Evolutionary conservation across 1,140 invertebrate species (phyloP), one percentile per base, ranked within the genome.

Genomic region (Aphelinus atriplicis): DNA sequence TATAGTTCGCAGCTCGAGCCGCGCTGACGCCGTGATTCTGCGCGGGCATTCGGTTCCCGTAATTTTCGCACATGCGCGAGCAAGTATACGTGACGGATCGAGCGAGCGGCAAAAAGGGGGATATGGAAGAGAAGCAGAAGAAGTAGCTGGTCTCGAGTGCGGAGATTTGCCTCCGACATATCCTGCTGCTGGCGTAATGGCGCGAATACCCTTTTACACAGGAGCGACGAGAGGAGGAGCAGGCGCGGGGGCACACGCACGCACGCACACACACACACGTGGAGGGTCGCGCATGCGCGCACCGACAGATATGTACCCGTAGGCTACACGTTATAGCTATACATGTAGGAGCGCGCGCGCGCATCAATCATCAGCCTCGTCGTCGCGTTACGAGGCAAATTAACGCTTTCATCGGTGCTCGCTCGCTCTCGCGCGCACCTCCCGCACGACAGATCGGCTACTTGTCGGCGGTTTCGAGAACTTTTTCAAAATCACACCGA

Each of bases 281-380:
- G 26, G 46, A 43, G 57, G 4, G 47, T 46, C 7, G 63, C 71
- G 61, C 71, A 67, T 67, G 71, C 71, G 71, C 71, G 58, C 42
- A 43, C 5, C 47, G 3, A 45, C 3, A 56, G 1, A 7, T 62
- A 62, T n/a, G 7, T 57, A 57, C 3, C 57, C 7, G 43, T 26
- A n/a, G 26, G n/a, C 57, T 60, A 43, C 9, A 60, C 26, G 26
- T 26, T 58, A 58, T 7, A 56, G 3, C 3, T 26, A 58, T 48
- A 48, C 4, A 46, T 46, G 42, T 10, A 50, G 2, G 10, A 63
- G 6, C 43, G 9, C 46, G 51, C 26, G 55, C 55, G 50, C 53
- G 68, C 74, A 76, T 71, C 68, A 76, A 66, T 71, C 74, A 75
- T 70, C 73, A 9, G 50, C 43, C 42, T 26, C 45, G 47, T 55